Percentiles rank a stretch among this genome's conserved stretches.
Evolutionary conservation across 2,113 vertebrate species (phyloP).

Genomic region (Xenopus laevis): DNA sequence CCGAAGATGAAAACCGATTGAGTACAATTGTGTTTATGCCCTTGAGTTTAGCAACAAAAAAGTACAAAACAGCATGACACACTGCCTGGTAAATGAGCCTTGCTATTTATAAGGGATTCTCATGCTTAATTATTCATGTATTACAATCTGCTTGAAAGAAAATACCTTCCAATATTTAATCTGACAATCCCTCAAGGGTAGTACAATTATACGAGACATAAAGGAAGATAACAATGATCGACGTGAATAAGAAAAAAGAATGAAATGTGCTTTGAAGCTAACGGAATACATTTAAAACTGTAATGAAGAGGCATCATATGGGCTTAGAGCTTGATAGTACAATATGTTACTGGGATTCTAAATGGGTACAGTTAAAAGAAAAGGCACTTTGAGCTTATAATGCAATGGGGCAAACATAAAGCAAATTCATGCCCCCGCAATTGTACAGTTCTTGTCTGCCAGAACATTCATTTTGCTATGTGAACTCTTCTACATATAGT

Average conservation of each 20-base stretch:
- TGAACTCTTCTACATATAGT: no score
- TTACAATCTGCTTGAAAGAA: constrained; percentile 4
- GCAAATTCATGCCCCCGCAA: no score
- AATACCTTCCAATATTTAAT: constrained; percentile 17
- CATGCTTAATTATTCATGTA: constrained; percentile 12
- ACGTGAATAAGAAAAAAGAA: neutral
- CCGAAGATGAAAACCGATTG: no score
- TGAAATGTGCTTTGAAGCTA: constrained; percentile 5
- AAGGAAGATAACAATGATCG: constrained; percentile 6
- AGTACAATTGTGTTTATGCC: neutral
- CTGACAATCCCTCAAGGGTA: constrained; percentile 10
- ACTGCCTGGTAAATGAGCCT: neutral
- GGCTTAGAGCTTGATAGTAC: neutral
- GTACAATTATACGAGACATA: constrained; percentile 5
- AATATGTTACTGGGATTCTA: neutral
- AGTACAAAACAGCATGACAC: neutral
- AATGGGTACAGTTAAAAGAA: neutral
- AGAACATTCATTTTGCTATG: no score
- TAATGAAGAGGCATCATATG: neutral
- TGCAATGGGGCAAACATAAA: no score
- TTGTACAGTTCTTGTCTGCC: no score
- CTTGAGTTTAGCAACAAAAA: neutral
- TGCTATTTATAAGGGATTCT: constrained; percentile 9
- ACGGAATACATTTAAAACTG: constrained; percentile 3
- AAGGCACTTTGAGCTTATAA: no score